Evolutionary conservation across 2,888 invertebrate genomes (phyloP), one percentile per base, ranked within the genome.

Genomic region (Diarsia mendica): DNA sequence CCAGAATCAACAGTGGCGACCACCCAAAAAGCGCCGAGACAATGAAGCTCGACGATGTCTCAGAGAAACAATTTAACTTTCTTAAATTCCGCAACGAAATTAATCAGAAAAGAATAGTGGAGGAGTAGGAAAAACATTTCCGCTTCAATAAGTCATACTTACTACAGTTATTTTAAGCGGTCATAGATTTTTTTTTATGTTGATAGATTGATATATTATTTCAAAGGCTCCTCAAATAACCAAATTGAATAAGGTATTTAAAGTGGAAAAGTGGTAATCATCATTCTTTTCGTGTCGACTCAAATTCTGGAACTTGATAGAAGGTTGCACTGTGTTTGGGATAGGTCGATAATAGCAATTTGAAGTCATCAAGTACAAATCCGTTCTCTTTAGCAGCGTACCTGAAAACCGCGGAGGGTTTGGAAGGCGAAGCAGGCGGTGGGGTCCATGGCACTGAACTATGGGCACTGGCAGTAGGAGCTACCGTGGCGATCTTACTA

Each of bases 401-500:
- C 93, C 94, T 98, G 89, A 97, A 97, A 91, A 97, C 97, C 58
- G 96, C 97, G 1, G 97, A 97, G 83, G 97, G 97, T 5, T 93
- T 97, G 81, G 96, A 95, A 79, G 97, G 97, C 2, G 96, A 97
- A 92, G 97, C 88, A 85, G 96, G 87, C 5, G 87, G 90, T 0
- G 93, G 93, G 0, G 92, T 95, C 3, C 94, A 93, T 60, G 93
- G 94, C 20, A 90, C 94, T 0, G 96, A 96, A 71, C 86, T 96
- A 0, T 98, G 98, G 98, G 95, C 98, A 1, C 93, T 98, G 72
- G 97, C 97, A 0, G 97, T 97, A 0, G 97, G 97, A 0, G 97
- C 97, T 3, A 95, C 97, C 33, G 96, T 97, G 8, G 97, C 97
- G 1, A 91, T 97, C 8, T 91, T 97, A 4, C 91, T 98, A 9